phyloP scores from a whole-genome alignment of 2,113 vertebrate genomes.

The Vireo altiloquus region DNA sequence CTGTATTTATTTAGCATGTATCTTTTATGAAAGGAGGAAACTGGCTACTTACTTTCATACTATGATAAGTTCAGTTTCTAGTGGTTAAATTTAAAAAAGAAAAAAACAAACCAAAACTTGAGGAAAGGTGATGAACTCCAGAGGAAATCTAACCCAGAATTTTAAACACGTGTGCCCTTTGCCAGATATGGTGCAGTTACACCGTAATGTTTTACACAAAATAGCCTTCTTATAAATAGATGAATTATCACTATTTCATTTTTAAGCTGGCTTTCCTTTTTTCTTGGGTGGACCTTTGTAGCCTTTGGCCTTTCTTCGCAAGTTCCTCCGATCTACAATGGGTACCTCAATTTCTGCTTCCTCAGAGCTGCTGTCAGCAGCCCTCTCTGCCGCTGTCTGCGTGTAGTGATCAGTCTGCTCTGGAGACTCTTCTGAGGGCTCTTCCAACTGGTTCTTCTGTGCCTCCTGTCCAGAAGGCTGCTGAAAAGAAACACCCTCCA shows the following conservation, averaged over 20 bases:
- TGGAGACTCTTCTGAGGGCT: conserved; percentile 65
- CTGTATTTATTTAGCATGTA: not conserved
- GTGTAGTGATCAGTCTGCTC: conserved; percentile 57
- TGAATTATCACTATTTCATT: not conserved
- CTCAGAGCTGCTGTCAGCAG: conserved; percentile 77
- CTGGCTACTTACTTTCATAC: not conserved
- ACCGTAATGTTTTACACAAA: conserved; percentile 55
- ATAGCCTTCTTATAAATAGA: conserved; percentile 59
- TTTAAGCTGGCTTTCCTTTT: conserved; percentile 74
- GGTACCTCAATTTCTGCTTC: conserved; percentile 79
- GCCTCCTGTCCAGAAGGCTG: conserved; percentile 56
- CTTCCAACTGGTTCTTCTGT: conserved; percentile 70
- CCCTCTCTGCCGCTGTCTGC: conserved; percentile 55
- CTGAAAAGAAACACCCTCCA: conserved; percentile 73
- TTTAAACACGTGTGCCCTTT: conserved; percentile 34
- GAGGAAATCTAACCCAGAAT: conserved; percentile 41
- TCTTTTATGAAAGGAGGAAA: not conserved
- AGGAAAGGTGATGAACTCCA: conserved; percentile 6
- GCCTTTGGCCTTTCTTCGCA: conserved; percentile 79
- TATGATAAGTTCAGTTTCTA: not conserved
- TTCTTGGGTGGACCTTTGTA: conserved; percentile 80
- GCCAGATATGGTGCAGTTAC: conserved; percentile 47
- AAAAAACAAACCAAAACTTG: not conserved
- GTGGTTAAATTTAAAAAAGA: not conserved
- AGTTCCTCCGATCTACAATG: conserved; percentile 75